Conservation (phyloP, 2,888 invertebrate species). For the Heteropelma amictum region DNA sequence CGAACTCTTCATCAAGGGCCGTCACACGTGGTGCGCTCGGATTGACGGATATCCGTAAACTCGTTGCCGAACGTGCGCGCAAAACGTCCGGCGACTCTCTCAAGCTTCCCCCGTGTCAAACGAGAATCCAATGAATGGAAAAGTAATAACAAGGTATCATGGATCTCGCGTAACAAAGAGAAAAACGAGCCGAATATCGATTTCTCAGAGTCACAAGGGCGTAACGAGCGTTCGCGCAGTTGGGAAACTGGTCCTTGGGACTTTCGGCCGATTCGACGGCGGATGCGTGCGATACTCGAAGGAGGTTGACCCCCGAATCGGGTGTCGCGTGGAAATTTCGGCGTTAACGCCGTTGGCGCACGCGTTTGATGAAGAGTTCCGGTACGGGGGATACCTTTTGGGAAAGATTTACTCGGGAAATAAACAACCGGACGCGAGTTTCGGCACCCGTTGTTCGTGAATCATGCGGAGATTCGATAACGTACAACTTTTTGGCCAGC, state of each 20-base stretch:
- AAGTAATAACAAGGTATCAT: conserved; percentile 25
- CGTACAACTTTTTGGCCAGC: background rate
- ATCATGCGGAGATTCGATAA: conserved; percentile 4
- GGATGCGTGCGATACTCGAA: too few species aligned
- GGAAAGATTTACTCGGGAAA: background rate
- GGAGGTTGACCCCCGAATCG: conserved; percentile 35
- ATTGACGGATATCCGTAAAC: conserved; percentile 45
- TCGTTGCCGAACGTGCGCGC: conserved; percentile 5
- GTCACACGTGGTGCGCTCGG: conserved; percentile 7
- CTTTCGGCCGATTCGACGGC: too few species aligned
- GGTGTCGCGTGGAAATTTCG: conserved; percentile 15
- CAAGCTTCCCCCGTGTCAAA: conserved; percentile 32
- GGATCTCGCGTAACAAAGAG: conserved; percentile 23
- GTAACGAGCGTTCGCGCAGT: background rate
- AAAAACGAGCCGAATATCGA: background rate
- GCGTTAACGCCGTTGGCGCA: conserved; percentile 58
- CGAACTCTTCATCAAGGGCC: conserved; percentile 44
- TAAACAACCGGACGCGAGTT: background rate
- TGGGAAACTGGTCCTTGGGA: too few species aligned
- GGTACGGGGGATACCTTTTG: conserved; percentile 31
- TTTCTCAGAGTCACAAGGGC: background rate
- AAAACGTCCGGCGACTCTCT: conserved; percentile 31
- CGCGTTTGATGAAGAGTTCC: conserved; percentile 43
- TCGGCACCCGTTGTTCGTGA: too few species aligned
- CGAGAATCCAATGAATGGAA: conserved; percentile 45